Conservation (phyloP, 2,797 vertebrate species). For the Mus caroli region DNA sequence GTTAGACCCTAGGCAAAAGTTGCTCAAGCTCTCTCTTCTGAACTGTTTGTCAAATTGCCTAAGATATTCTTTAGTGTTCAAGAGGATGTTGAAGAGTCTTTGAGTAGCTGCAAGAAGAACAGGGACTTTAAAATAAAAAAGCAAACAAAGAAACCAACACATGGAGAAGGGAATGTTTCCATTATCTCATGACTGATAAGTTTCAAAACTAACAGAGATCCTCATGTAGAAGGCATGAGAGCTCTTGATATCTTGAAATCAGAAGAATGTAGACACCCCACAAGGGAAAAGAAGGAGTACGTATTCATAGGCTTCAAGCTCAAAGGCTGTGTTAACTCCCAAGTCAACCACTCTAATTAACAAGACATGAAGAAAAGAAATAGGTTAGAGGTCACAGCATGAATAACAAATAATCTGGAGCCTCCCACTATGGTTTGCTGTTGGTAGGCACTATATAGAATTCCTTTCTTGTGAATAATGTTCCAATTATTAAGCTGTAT, state of each 20-base stretch:
- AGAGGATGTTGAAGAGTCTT: slow-evolving; percentile 4
- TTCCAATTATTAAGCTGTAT: not conserved
- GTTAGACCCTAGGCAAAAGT: not conserved
- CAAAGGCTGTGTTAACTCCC: not conserved
- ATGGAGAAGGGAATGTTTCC: not conserved
- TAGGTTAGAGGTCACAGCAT: not conserved
- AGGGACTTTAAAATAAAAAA: not conserved
- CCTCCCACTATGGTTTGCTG: not conserved
- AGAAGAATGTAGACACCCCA: not conserved
- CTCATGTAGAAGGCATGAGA: not conserved
- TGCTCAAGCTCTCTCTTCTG: not conserved
- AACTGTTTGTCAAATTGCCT: not conserved
- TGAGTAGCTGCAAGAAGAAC: not conserved
- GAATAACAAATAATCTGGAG: not conserved
- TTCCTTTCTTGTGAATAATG: not conserved
- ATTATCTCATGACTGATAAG: not conserved
- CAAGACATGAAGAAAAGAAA: not conserved
- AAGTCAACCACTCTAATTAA: not conserved
- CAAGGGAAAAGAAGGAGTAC: not conserved
- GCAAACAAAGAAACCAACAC: not conserved
- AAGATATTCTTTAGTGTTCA: not conserved
- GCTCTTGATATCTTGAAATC: not conserved
- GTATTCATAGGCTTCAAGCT: not conserved
- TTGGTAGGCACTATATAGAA: not conserved
- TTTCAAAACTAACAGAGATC: not conserved